Conservation (phyloP, 35 echinoderm and acorn worm genomes). For the Ptychodera flava region DNA sequence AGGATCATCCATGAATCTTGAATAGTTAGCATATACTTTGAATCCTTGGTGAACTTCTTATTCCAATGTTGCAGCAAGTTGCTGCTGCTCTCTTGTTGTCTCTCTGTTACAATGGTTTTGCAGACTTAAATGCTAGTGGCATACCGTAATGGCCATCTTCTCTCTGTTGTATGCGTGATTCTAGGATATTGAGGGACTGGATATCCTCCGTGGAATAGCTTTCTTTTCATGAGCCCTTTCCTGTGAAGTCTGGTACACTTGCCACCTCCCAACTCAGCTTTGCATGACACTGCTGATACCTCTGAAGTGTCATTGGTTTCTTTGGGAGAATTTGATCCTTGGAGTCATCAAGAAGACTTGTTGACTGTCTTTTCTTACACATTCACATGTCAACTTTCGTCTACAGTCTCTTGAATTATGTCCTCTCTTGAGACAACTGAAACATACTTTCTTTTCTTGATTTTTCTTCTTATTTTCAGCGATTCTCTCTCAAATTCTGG, state of each 20-base stretch:
- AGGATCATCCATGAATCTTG: no score
- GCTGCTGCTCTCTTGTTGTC: slow-evolving; percentile 7
- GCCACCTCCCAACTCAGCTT: no score
- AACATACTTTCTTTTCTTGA: slow-evolving; percentile 26
- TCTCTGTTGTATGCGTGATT: slow-evolving; percentile 5
- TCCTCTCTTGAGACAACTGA: no score
- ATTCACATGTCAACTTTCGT: no score
- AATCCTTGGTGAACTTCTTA: background rate
- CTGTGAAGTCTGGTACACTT: slow-evolving; percentile 10
- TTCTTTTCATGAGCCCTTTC: background rate
- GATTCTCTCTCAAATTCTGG: slow-evolving; percentile 17
- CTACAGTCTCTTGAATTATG: slow-evolving; percentile 54
- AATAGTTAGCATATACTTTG: background rate
- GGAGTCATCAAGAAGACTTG: no score
- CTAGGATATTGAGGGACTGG: slow-evolving; percentile 2
- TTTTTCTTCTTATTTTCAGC: slow-evolving; percentile 26
- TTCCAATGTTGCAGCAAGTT: slow-evolving; percentile 9
- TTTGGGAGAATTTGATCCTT: no score
- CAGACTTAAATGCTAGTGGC: slow-evolving; percentile 5
- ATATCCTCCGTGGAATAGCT: background rate
- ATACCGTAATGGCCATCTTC: slow-evolving; percentile 9
- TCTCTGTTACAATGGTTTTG: background rate
- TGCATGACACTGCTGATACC: no score
- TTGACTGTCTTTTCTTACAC: no score
- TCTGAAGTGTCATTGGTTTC: no score